phyloP scores from a whole-genome alignment of 2,888 invertebrate species.

The Synanthedon myopaeformis region DNA sequence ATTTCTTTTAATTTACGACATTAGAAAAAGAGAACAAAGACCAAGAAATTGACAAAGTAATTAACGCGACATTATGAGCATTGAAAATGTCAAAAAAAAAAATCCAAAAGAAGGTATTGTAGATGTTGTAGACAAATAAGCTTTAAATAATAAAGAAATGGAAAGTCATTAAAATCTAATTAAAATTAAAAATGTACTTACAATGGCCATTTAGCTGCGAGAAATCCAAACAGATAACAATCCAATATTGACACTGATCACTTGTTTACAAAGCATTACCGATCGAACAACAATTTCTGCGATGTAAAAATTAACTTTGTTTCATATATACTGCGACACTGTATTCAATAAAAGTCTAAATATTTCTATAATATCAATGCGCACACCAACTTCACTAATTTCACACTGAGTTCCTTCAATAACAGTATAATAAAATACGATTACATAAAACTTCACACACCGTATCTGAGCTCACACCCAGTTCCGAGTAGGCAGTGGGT shows the following conservation, averaged over 20 bases:
- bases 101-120: no score
- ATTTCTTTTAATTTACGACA: no score
- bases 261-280: slow-evolving; percentile 42
- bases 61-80: no score
- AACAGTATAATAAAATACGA: slow-evolving; percentile 41
- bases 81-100: no score
- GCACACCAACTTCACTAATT: slow-evolving; percentile 21
- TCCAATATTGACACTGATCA: slow-evolving; percentile 55
- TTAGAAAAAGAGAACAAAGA: no score
- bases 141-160: no score
- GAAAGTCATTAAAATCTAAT: no score
- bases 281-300: slow-evolving; percentile 26
- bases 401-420: slow-evolving; percentile 36
- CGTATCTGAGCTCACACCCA: slow-evolving; percentile 66
- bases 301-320: slow-evolving; percentile 36
- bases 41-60: no score
- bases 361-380: slow-evolving; percentile 22
- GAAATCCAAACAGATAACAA: slow-evolving; percentile 48
- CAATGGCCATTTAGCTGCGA: slow-evolving; percentile 47
- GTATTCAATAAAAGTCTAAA: slow-evolving; percentile 19
- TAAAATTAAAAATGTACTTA: slow-evolving; percentile 28
- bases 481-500: slow-evolving; percentile 45
- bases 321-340: slow-evolving; percentile 33
- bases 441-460: slow-evolving; percentile 66
- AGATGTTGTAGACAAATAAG: no score